phyloP scores from a whole-genome alignment of 2,888 invertebrate species.

The Galeruca laticollis region DNA sequence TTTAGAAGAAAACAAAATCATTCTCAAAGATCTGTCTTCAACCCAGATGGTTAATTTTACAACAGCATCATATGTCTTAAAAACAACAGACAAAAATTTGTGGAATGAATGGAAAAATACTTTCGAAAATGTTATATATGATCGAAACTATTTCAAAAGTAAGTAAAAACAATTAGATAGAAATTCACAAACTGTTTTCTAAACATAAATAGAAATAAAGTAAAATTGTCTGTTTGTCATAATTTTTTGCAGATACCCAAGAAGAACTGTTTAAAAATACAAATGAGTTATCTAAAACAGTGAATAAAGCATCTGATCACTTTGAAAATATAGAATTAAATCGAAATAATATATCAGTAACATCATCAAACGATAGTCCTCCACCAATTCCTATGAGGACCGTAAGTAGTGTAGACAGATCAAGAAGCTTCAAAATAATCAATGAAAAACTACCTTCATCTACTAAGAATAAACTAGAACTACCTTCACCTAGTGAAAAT shows the following conservation, averaged over 20 bases:
- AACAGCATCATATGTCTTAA: not conserved
- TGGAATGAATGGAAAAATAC: conserved; percentile 9
- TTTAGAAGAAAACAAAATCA: not conserved
- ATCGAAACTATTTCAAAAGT: not conserved
- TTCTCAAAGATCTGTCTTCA: not conserved
- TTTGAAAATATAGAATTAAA: not conserved
- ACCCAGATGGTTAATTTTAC: not conserved
- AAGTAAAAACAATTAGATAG: not conserved
- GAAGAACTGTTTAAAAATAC: not conserved
- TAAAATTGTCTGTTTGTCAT: too few relatives aligned
- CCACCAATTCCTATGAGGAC: not conserved
- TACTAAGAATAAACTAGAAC: not conserved
- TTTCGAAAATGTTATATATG: conserved; percentile 1
- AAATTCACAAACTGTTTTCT: too few relatives aligned
- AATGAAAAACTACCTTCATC: not conserved
- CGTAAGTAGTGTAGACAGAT: too few relatives aligned
- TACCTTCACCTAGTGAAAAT: too few relatives aligned
- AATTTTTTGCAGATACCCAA: too few relatives aligned
- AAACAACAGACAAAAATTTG: not conserved
- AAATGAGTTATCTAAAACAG: not conserved
- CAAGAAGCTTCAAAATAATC: not conserved
- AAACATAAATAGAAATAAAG: too few relatives aligned
- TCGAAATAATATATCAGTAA: not conserved
- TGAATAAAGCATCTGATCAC: not conserved
- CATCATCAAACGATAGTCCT: not conserved